A percentile compares a stretch with the other conserved stretches of the same genome.
Evolutionary conservation across 2,797 vertebrate genomes (phyloP).

Genomic region (Platyrinchus mystaceus): DNA sequence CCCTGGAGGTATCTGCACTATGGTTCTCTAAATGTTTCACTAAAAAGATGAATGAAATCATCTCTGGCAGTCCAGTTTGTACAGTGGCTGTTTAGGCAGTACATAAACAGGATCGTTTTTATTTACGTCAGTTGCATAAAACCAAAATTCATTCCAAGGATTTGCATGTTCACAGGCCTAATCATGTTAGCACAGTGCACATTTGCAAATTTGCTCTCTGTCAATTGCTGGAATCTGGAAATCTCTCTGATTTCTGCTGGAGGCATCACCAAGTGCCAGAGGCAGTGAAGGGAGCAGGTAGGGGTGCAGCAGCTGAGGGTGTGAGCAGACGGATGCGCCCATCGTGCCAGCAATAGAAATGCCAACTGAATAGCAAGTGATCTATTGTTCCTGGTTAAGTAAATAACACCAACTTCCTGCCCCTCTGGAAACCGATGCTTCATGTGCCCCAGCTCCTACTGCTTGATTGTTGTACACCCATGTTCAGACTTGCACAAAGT

Average conservation of each 20-base stretch:
- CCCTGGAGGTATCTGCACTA: neutral
- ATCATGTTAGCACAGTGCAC: slow-evolving; percentile 29
- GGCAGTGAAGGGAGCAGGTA: slow-evolving; percentile 17
- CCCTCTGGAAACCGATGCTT: neutral
- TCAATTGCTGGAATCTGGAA: slow-evolving; percentile 34
- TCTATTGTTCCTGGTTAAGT: neutral
- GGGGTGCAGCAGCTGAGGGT: neutral
- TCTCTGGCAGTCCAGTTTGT: slow-evolving; percentile 22
- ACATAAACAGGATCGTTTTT: slow-evolving; percentile 54
- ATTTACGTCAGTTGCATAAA: slow-evolving; percentile 42
- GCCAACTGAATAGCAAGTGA: neutral
- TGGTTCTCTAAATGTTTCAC: neutral
- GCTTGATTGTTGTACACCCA: neutral
- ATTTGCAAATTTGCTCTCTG: slow-evolving; percentile 31
- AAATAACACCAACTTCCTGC: slow-evolving; percentile 13
- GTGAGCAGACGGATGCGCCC: neutral
- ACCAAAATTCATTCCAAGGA: slow-evolving; percentile 34
- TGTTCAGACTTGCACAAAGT: neutral
- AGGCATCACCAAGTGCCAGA: slow-evolving; percentile 13
- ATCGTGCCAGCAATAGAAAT: slow-evolving; percentile 23
- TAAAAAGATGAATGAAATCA: slow-evolving; percentile 43
- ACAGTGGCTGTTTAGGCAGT: neutral
- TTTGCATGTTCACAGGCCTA: slow-evolving; percentile 52
- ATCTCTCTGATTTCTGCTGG: neutral
- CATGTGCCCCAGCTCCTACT: neutral